phyloP scores from a whole-genome alignment of 2,113 vertebrate species.

The Pholis gunnellus region DNA sequence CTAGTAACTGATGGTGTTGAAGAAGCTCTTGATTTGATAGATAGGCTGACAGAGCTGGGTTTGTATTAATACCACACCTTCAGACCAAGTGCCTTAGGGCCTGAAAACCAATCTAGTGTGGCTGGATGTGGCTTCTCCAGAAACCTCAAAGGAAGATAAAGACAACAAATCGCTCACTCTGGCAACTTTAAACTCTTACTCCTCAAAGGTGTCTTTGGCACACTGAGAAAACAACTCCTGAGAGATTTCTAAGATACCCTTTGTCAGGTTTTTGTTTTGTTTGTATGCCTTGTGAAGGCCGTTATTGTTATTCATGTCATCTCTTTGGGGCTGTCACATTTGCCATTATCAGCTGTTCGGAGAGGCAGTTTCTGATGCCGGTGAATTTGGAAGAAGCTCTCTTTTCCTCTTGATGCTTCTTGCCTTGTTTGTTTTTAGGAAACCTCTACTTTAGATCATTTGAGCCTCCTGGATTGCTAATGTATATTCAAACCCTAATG shows the following conservation, averaged over 20 bases:
- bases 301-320: slow-evolving; percentile 55
- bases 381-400: slow-evolving; percentile 24
- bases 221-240: slow-evolving; percentile 44
- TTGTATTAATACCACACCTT: slow-evolving; percentile 42
- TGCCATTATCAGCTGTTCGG: slow-evolving; percentile 57
- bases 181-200: slow-evolving; percentile 64
- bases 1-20: slow-evolving; percentile 14
- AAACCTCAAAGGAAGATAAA: slow-evolving; percentile 59
- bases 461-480: slow-evolving; percentile 54
- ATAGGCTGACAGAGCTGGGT: slow-evolving; percentile 46
- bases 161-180: slow-evolving; percentile 66
- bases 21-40: slow-evolving; percentile 43
- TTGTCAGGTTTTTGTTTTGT: slow-evolving; percentile 57
- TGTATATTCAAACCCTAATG: slow-evolving; percentile 66
- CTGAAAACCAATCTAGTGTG: slow-evolving; percentile 48
- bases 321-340: slow-evolving; percentile 47
- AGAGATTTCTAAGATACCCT: slow-evolving; percentile 53
- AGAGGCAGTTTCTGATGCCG: slow-evolving; percentile 33
- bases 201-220: slow-evolving; percentile 56
- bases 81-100: slow-evolving; percentile 33
- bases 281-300: slow-evolving; percentile 42
- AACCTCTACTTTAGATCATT: not conserved
- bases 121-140: slow-evolving; percentile 39
- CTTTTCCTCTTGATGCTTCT: slow-evolving; percentile 39
- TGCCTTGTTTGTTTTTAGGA: slow-evolving; percentile 32